Conservation (phyloP, 2,113 vertebrate species). For the Lucifuga dentata region DNA sequence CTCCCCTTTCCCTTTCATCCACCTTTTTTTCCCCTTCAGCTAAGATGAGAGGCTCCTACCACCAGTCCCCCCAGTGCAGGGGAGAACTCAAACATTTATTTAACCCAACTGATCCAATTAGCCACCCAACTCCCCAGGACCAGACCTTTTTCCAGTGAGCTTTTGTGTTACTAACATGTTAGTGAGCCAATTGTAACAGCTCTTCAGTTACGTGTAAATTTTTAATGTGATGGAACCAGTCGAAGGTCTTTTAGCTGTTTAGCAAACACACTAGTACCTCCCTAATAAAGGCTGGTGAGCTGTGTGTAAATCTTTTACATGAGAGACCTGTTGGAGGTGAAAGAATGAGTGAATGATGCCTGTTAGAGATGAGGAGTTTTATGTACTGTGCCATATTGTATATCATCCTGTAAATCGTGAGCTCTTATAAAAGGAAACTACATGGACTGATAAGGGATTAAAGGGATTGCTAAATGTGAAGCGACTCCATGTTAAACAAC, state of each 20-base stretch:
- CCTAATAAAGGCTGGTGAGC: slow-evolving; percentile 67
- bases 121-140: slow-evolving; percentile 61
- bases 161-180: slow-evolving; percentile 63
- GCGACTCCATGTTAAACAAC: no score
- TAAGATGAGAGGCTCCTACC: slow-evolving; percentile 52
- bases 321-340: slow-evolving; percentile 39
- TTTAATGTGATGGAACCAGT: slow-evolving; percentile 74
- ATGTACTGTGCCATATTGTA: slow-evolving; percentile 16
- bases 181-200: slow-evolving; percentile 74
- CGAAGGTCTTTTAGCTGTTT: slow-evolving; percentile 65
- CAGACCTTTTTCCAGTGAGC: slow-evolving; percentile 57
- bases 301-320: slow-evolving; percentile 69
- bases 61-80: slow-evolving; percentile 50
- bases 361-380: slow-evolving; percentile 35
- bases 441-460: not conserved
- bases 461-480: not conserved
- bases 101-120: slow-evolving; percentile 83
- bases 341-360: slow-evolving; percentile 45
- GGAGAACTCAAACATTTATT: slow-evolving; percentile 84
- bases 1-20: slow-evolving; percentile 24
- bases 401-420: not conserved
- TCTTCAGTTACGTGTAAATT: slow-evolving; percentile 75
- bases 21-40: slow-evolving; percentile 27
- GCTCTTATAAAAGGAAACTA: not conserved
- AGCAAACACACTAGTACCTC: slow-evolving; percentile 71